Evolutionary conservation across 2,888 invertebrate genomes (phyloP).

Genomic region (Galeruca laticollis): DNA sequence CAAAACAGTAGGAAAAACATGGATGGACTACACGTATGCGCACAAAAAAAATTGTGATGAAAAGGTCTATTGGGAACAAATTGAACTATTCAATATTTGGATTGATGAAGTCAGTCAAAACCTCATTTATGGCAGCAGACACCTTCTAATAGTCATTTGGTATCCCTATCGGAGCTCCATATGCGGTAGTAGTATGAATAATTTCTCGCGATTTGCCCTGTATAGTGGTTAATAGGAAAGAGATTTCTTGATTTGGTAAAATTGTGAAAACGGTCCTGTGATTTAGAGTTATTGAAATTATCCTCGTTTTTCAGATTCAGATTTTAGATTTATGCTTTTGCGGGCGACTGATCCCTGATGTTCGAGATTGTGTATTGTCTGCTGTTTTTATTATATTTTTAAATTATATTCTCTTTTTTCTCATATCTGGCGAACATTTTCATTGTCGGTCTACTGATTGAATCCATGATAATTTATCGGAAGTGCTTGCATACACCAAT

Average conservation of each 20-base stretch:
- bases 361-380: conserved; percentile 46
- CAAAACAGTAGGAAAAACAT: too few species aligned
- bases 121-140: too few species aligned
- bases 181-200: too few species aligned
- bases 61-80: too few species aligned
- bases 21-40: too few species aligned
- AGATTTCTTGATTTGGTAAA: not conserved
- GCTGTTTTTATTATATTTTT: conserved; percentile 43
- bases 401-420: conserved; percentile 38
- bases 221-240: too few species aligned
- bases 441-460: conserved; percentile 35
- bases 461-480: conserved; percentile 34
- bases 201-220: too few species aligned
- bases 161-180: too few species aligned
- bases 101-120: too few species aligned
- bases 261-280: conserved; percentile 19
- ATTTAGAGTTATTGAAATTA: conserved; percentile 58
- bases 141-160: too few species aligned
- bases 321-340: conserved; percentile 59
- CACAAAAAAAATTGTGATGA: too few species aligned
- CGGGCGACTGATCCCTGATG: conserved; percentile 43
- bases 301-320: conserved; percentile 57
- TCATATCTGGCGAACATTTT: conserved; percentile 38
- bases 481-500: conserved; percentile 14
- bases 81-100: too few species aligned